phyloP scores from a whole-genome alignment of 2,797 vertebrate genomes.

The Pseudopleuronectes americanus region DNA sequence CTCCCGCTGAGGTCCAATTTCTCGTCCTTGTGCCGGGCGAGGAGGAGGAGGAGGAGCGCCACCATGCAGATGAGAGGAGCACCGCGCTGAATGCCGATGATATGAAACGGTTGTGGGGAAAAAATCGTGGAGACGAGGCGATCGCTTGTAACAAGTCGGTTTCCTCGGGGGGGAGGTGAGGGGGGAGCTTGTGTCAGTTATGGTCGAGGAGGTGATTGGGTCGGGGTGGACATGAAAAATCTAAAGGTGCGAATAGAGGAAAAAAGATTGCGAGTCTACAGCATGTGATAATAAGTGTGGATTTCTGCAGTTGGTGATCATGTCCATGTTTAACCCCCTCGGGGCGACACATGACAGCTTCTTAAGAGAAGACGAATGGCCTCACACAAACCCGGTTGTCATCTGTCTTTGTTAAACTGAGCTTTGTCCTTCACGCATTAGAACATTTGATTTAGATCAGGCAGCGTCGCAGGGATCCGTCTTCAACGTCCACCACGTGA shows the following conservation, averaged over 20 bases:
- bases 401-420: slow-evolving; percentile 23
- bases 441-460: slow-evolving; percentile 31
- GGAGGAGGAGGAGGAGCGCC: slow-evolving; percentile 48
- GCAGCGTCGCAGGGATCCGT: background rate
- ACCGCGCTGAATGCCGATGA: slow-evolving; percentile 64
- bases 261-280: background rate
- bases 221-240: background rate
- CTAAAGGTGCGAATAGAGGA: background rate
- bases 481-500: background rate
- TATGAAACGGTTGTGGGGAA: slow-evolving; percentile 62
- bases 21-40: slow-evolving; percentile 64
- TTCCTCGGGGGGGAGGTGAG: slow-evolving; percentile 20
- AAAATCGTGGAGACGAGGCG: slow-evolving; percentile 63
- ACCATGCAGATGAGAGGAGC: slow-evolving; percentile 82
- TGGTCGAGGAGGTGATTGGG: slow-evolving; percentile 29
- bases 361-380: slow-evolving; percentile 50
- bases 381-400: slow-evolving; percentile 50
- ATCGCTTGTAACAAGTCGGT: slow-evolving; percentile 70
- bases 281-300: slow-evolving; percentile 2
- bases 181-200: slow-evolving; percentile 37
- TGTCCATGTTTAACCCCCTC: slow-evolving; percentile 25
- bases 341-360: slow-evolving; percentile 36
- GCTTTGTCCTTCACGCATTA: slow-evolving; percentile 45
- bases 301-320: slow-evolving; percentile 20
- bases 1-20: slow-evolving; percentile 82